A percentile compares a stretch with the other conserved stretches of the same genome.
Conservation (phyloP, 2,797 vertebrate species). For the Ficedula albicollis region DNA sequence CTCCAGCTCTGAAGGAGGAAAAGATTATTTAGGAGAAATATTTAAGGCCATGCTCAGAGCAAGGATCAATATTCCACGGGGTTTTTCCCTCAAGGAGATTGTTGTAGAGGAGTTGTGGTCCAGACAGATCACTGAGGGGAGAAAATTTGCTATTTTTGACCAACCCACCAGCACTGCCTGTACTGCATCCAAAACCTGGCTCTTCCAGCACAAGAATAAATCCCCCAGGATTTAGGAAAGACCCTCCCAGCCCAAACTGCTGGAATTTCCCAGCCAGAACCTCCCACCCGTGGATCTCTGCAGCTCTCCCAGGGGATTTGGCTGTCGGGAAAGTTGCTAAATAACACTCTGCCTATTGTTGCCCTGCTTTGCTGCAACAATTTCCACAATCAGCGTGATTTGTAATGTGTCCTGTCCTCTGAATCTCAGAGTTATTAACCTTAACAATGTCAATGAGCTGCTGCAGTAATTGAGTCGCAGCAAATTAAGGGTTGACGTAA, state of each 20-base stretch:
- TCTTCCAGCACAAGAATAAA: background rate
- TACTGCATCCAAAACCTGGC: background rate
- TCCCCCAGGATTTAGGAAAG: background rate
- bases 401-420: background rate
- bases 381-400: conserved; percentile 1
- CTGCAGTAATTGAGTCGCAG: conserved; percentile 16
- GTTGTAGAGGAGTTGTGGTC: accelerated
- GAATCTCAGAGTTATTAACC: conserved; percentile 44
- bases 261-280: background rate
- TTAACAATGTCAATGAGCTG: conserved; percentile 53
- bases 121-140: accelerated
- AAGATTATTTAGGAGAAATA: background rate
- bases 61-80: background rate
- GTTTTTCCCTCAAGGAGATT: background rate
- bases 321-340: background rate
- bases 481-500: conserved; percentile 47
- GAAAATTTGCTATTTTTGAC: accelerated
- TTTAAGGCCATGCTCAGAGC: background rate
- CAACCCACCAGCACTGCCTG: background rate
- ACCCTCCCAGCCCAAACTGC: background rate
- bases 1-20: background rate
- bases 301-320: background rate
- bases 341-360: background rate
- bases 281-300: background rate
- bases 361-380: background rate